Conservation (phyloP, 37 sponge, comb jelly and placozoan species). For the Aphrocallistes beatrix region DNA sequence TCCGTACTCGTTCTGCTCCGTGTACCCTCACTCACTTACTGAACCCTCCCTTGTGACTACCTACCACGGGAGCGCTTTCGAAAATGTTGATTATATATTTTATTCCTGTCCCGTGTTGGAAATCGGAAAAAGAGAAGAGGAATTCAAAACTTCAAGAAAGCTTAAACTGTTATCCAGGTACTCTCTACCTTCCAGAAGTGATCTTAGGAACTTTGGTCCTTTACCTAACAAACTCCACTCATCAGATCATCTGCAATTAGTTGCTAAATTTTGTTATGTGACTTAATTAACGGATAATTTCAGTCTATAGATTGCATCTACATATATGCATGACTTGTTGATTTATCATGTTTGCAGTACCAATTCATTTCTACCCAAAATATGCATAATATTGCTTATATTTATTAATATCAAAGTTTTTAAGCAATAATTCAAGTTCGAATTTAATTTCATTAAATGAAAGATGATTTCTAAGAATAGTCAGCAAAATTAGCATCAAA, state of each 20-base stretch:
- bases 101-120: constrained; percentile 2
- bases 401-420: too few species aligned
- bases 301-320: too few species aligned
- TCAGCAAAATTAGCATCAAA: too few species aligned
- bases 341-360: too few species aligned
- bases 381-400: too few species aligned
- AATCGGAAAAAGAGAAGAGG: background rate
- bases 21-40: constrained; percentile 27
- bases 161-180: constrained; percentile 34
- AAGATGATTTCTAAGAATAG: too few species aligned
- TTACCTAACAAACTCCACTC: constrained; percentile 55
- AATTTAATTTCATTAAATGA: too few species aligned
- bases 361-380: too few species aligned
- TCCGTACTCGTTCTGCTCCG: constrained; percentile 35
- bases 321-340: background rate
- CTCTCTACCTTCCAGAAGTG: constrained; percentile 35
- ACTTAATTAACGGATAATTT: too few species aligned
- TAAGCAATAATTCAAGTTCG: too few species aligned
- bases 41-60: constrained; percentile 47
- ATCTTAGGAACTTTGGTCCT: constrained; percentile 44
- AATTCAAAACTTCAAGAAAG: background rate
- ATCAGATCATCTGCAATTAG: constrained; percentile 66
- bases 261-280: constrained; percentile 41
- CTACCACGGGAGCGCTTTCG: constrained; percentile 32
- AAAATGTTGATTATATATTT: constrained; percentile 76